Percentiles rank a stretch among this genome's conserved stretches.
These are phyloP conservation scores for Lapara coniferarum DNA, from an alignment of 2,888 invertebrate species.

Conservation along the genomic window DNA sequence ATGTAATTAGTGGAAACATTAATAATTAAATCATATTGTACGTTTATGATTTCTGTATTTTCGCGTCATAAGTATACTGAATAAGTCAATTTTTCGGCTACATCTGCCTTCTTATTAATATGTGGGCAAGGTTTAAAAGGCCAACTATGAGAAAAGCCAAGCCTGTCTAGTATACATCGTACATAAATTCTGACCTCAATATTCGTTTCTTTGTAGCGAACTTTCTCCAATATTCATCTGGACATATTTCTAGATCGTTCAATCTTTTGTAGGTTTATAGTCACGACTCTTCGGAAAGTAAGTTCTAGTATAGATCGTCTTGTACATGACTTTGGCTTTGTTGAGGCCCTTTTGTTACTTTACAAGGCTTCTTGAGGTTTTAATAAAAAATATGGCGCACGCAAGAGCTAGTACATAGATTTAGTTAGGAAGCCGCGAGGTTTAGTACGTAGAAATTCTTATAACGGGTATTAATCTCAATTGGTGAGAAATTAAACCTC, in stretches of 20 bases:
- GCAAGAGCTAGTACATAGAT: neutral
- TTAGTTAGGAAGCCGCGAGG: neutral
- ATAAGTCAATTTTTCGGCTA: neutral
- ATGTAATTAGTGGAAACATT: no score
- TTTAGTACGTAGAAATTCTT: neutral
- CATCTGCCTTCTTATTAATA: neutral
- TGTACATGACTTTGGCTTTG: constrained; percentile 15
- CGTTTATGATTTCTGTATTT: no score
- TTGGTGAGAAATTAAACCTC: no score
- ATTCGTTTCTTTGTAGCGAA: constrained; percentile 4
- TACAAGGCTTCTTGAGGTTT: constrained; percentile 5
- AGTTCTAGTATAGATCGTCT: neutral
- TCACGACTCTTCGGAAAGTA: constrained; percentile 7
- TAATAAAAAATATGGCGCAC: constrained; percentile 3
- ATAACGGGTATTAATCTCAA: neutral
- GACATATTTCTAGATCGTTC: neutral
- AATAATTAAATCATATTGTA: no score
- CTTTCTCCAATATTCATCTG: constrained; percentile 10
- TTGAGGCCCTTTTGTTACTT: constrained; percentile 11
- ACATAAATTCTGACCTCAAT: constrained; percentile 17
- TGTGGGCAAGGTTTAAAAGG: neutral
- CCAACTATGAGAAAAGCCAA: neutral
- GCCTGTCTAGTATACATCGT: neutral
- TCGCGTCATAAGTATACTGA: no score
- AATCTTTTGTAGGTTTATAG: constrained; percentile 9